Percentiles rank a stretch among this genome's conserved stretches.
Evolutionary conservation across 1,140 invertebrate genomes (phyloP).

Genomic region (Drosophila melanica): DNA sequence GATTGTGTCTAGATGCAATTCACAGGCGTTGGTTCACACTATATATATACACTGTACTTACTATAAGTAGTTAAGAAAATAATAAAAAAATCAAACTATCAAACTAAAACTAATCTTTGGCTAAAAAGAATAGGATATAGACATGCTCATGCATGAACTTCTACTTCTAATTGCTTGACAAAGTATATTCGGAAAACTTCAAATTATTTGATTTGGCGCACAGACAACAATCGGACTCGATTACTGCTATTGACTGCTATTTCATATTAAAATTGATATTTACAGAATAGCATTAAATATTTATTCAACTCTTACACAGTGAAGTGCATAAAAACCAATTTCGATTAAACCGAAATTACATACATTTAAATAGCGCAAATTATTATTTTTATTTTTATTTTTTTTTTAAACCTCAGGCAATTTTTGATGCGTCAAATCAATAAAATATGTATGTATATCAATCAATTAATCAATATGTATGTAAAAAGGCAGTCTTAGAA

Average conservation of each 20-base stretch:
- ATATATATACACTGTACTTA: slow-evolving; percentile 11
- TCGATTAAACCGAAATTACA: slow-evolving; percentile 28
- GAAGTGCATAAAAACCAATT: slow-evolving; percentile 50
- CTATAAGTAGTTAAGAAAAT: slow-evolving; percentile 9
- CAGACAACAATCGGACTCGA: too few relatives aligned
- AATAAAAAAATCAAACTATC: slow-evolving; percentile 12
- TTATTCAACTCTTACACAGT: slow-evolving; percentile 17
- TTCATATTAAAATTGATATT: neutral
- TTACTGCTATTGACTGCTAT: neutral
- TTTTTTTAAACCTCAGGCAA: slow-evolving; percentile 15
- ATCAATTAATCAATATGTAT: slow-evolving; percentile 30
- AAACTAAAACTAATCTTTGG: slow-evolving; percentile 29
- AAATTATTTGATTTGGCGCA: too few relatives aligned
- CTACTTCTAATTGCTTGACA: slow-evolving; percentile 3
- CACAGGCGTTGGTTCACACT: slow-evolving; percentile 15
- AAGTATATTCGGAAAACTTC: neutral
- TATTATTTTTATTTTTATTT: slow-evolving; percentile 24
- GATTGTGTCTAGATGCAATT: slow-evolving; percentile 44
- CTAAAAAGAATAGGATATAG: slow-evolving; percentile 19
- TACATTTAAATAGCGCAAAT: slow-evolving; percentile 22
- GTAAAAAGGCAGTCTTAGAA: slow-evolving; percentile 78
- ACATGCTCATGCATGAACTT: slow-evolving; percentile 44
- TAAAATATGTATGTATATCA: slow-evolving; percentile 62
- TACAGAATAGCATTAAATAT: neutral
- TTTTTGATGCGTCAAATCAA: slow-evolving; percentile 64